These are phyloP conservation scores for Oreochromis aureus DNA, from an alignment of 2,113 vertebrate species.

Conservation along the genomic window DNA sequence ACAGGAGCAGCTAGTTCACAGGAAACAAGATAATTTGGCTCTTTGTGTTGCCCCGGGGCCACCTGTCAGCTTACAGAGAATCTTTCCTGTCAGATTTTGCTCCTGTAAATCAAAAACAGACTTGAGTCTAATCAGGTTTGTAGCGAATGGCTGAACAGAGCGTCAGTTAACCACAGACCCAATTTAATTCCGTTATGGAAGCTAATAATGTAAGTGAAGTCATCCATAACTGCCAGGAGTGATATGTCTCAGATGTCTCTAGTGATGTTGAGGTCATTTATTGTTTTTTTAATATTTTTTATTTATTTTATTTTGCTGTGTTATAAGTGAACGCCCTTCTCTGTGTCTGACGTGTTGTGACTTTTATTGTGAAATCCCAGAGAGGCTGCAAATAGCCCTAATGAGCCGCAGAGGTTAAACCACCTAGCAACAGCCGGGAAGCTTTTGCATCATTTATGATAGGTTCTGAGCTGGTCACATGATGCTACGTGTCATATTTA, in stretches of 20 bases:
- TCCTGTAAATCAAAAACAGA: neutral
- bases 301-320: neutral
- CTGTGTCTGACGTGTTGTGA: neutral
- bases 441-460: slow-evolving; percentile 54
- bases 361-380: neutral
- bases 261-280: neutral
- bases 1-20: neutral
- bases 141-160: neutral
- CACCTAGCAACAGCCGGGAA: slow-evolving; percentile 33
- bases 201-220: neutral
- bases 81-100: neutral
- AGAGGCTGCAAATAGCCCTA: neutral
- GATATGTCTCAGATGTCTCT: neutral
- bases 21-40: neutral
- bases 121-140: neutral
- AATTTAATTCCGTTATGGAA: neutral
- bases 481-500: slow-evolving; percentile 4
- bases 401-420: neutral
- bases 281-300: neutral
- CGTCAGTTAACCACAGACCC: neutral
- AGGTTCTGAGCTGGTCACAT: slow-evolving; percentile 34
- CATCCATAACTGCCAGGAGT: neutral
- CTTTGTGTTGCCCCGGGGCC: neutral
- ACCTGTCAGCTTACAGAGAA: neutral
- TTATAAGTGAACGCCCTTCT: neutral